Base-by-base conservation (phyloP, 2,113 vertebrate genomes). In the Pyxicephalus adspersus region DNA sequence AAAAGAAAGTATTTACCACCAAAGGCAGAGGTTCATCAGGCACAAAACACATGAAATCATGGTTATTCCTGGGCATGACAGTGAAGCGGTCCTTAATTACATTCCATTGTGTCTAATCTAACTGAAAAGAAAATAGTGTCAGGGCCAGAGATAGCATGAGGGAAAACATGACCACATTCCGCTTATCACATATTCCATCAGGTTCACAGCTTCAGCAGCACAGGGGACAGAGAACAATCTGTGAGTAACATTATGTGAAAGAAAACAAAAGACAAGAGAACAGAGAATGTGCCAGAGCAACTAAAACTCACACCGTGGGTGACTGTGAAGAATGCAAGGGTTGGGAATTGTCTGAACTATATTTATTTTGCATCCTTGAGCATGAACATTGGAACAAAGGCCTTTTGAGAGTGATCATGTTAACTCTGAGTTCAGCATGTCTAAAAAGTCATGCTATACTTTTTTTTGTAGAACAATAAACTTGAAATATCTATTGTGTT, bases 31-130 rank as follows among this genome's bases (percentile, higher is more conserved):
- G 58, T 74, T 73, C 70, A 81, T 25, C 63, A 74, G 23, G 29
- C 64, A 45, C 28, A 55, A 81, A 72, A 29, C 64, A 57, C 71
- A 66, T 75, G 61, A 75, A 82, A 82, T 60, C 74, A 75, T 58
- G 70, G 51, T 75, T 65, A 75, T 66, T 55, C 18, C 52, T 58
- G 64, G 61, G 22, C 80, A 75, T 65, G 70, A 51, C 70, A 57
- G 57, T 63, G 51, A 55, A 45, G 79, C 79, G 57, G 61, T 18
- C 61, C 63, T 60, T 60, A 65, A 75, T 82, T 82, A 65, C 80
- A 82, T 82, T 82, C 80, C 80, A 58, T 66, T 74, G 70, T 82
- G 71, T 66, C 61, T 66, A 66, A 82, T 82, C 80, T 55, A 50
- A 17, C 52, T 66, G 22, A 57, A 82, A 82, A 75, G 70, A 82